A percentile compares a stretch with the other conserved stretches of the same genome.
Evolutionary conservation across 2,113 vertebrate genomes (phyloP).

Genomic region (Gadus chalcogrammus): DNA sequence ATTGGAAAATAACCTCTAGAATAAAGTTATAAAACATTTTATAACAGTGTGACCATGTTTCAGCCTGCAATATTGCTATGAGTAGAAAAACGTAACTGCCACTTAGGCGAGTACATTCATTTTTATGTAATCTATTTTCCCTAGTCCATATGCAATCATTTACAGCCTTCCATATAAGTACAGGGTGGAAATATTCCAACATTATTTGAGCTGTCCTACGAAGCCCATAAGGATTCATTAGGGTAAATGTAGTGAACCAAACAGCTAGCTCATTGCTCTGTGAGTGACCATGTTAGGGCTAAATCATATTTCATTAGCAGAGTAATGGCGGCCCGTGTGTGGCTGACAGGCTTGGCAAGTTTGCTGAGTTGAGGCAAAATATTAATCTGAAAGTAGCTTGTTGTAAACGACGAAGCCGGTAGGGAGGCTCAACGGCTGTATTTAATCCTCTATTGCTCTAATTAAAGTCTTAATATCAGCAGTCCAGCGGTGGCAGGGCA

Average conservation of each 20-base stretch:
- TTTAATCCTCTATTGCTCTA: slow-evolving; percentile 60
- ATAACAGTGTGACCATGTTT: no score
- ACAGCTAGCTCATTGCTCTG: slow-evolving; percentile 46
- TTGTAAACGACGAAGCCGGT: slow-evolving; percentile 52
- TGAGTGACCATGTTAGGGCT: slow-evolving; percentile 45
- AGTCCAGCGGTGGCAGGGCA: slow-evolving; percentile 36
- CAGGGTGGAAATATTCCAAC: no score
- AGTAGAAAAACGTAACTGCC: no score
- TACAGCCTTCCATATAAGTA: no score
- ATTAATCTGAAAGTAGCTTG: slow-evolving; percentile 29
- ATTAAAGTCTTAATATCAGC: slow-evolving; percentile 61
- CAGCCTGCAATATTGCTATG: no score
- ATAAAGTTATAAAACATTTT: no score
- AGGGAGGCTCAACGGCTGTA: slow-evolving; percentile 43
- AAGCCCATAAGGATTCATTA: slow-evolving; percentile 43
- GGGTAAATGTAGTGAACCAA: slow-evolving; percentile 48
- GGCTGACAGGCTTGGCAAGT: slow-evolving; percentile 47
- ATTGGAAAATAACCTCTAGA: no score
- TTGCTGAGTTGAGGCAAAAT: slow-evolving; percentile 43
- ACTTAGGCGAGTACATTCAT: no score
- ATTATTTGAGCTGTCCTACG: slow-evolving; percentile 4
- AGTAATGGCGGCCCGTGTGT: slow-evolving; percentile 38
- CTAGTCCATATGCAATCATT: not conserved
- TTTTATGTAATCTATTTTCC: no score
- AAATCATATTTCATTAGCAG: slow-evolving; percentile 62